phyloP scores from a whole-genome alignment of 2,113 vertebrate genomes.

The Caretta caretta region DNA sequence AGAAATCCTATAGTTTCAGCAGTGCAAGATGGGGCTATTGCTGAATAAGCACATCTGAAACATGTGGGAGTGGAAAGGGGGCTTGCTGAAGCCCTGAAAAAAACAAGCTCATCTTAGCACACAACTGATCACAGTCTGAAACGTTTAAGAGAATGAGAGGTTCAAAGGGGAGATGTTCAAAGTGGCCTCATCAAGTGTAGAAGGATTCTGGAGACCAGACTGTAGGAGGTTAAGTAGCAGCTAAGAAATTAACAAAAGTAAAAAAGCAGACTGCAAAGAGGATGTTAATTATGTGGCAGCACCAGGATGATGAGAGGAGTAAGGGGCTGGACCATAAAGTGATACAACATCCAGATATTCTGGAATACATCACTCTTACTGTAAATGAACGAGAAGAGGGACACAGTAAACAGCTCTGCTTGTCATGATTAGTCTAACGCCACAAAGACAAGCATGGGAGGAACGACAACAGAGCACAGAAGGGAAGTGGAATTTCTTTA shows the following conservation, averaged over 20 bases:
- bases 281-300: not conserved
- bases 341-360: not conserved
- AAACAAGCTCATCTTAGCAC: not conserved
- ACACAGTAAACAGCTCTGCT: not conserved
- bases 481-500: not conserved
- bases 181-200: not conserved
- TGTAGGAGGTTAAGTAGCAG: not conserved
- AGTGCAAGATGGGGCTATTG: not conserved
- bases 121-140: not conserved
- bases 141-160: not conserved
- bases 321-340: not conserved
- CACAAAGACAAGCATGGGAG: not conserved
- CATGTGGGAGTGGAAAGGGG: not conserved
- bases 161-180: not conserved
- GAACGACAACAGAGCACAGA: not conserved
- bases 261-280: not conserved
- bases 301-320: not conserved
- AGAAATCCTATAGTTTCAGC: not conserved
- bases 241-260: not conserved
- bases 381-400: not conserved
- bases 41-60: not conserved
- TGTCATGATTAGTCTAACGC: not conserved
- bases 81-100: not conserved
- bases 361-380: not conserved
- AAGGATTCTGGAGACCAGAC: not conserved